Percentiles rank a stretch among this genome's conserved stretches.
Evolutionary conservation across 2,888 invertebrate genomes (phyloP).

Genomic region (Stenoptilia bipunctidactyla): DNA sequence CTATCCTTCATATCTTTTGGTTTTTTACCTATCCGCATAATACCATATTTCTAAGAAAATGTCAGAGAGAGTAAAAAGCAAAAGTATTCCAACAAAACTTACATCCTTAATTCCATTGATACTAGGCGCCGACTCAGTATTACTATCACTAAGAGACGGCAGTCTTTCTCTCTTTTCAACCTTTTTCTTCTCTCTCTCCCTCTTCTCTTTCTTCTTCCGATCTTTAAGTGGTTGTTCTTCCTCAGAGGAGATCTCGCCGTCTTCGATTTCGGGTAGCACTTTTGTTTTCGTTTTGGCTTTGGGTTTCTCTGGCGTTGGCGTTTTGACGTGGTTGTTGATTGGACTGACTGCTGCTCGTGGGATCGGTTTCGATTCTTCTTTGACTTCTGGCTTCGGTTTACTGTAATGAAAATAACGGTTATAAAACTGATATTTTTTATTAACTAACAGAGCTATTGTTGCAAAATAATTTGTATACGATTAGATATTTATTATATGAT

Average conservation of each 20-base stretch:
- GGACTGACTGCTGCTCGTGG: constrained; percentile 26
- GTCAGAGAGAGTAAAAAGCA: no score
- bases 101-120: constrained; percentile 53
- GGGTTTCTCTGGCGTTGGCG: not conserved
- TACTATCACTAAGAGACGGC: constrained; percentile 46
- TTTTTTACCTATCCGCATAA: no score
- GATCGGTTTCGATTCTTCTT: no score
- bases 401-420: no score
- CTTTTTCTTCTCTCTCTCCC: constrained; percentile 21
- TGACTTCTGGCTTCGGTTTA: no score
- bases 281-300: constrained; percentile 20
- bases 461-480: no score
- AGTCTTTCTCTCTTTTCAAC: constrained; percentile 24
- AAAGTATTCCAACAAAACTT: no score
- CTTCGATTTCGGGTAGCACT: constrained; percentile 32
- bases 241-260: constrained; percentile 63
- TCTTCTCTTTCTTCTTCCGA: constrained; percentile 28
- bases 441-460: no score
- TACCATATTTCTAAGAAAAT: no score
- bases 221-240: constrained; percentile 64
- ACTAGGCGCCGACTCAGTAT: constrained; percentile 40
- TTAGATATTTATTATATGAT: no score
- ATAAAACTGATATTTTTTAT: no score
- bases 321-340: constrained; percentile 38
- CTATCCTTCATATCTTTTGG: no score